Evolutionary conservation across 1,140 invertebrate genomes (phyloP).

Genomic region (Drosophila kohkoa): DNA sequence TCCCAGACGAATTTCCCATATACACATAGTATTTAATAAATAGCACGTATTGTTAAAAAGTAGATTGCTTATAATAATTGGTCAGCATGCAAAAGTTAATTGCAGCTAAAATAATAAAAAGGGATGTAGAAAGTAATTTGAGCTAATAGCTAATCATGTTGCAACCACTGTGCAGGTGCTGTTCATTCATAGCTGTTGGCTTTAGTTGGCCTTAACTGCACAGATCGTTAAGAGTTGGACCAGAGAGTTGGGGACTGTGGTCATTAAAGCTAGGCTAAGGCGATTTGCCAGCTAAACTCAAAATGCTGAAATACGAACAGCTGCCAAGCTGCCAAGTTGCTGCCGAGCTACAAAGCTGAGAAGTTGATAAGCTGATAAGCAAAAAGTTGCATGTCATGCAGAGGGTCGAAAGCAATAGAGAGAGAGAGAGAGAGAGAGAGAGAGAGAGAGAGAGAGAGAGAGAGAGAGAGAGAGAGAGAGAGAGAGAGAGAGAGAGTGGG

Average conservation of each 20-base stretch:
- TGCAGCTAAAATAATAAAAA: too few species aligned
- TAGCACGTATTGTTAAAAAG: too few species aligned
- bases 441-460: not conserved
- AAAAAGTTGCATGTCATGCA: not conserved
- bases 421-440: not conserved
- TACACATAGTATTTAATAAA: too few species aligned
- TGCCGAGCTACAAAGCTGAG: not conserved
- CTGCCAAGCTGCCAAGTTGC: constrained; percentile 12
- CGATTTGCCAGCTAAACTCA: constrained; percentile 25
- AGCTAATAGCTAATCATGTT: too few species aligned
- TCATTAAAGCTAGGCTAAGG: constrained; percentile 12
- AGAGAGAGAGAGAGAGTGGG: not conserved
- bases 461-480: too few species aligned
- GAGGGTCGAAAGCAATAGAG: not conserved
- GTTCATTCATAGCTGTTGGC: not conserved
- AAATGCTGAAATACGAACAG: constrained; percentile 22
- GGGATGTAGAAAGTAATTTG: too few species aligned
- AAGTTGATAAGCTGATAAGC: constrained; percentile 41
- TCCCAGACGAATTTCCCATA: too few species aligned
- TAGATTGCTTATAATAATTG: too few species aligned
- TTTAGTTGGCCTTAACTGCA: constrained; percentile 2
- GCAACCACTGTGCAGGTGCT: too few species aligned
- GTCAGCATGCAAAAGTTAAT: too few species aligned
- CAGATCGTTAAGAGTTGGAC: constrained; percentile 5
- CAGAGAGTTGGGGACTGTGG: not conserved